Evolutionary conservation across 2,113 vertebrate species (phyloP).

Genomic region (Lota lota): DNA sequence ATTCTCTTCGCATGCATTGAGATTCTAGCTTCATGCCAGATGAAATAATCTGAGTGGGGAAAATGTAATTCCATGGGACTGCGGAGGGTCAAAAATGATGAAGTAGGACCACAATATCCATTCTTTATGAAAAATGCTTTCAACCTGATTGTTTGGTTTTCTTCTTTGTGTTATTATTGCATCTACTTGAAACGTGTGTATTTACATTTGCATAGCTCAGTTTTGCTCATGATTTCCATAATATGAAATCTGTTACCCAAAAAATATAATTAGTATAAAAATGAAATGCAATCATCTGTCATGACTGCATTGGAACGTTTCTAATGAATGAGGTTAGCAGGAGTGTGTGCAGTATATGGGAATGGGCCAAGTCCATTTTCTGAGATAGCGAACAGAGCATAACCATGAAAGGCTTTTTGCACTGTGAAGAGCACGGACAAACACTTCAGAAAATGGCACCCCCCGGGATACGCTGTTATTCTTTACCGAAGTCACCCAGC

Average conservation of each 20-base stretch:
- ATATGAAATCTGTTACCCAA: too few relatives aligned
- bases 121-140: too few relatives aligned
- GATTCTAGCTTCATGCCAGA: too few relatives aligned
- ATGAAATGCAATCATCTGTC: background rate
- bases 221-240: too few relatives aligned
- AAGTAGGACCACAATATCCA: too few relatives aligned
- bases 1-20: too few relatives aligned
- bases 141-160: too few relatives aligned
- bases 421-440: background rate
- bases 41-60: too few relatives aligned
- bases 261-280: too few relatives aligned
- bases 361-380: background rate
- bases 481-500: background rate
- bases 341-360: background rate
- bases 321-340: background rate
- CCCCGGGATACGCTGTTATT: conserved; percentile 1
- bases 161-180: background rate
- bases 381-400: background rate
- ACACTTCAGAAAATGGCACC: background rate
- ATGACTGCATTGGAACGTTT: background rate
- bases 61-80: too few relatives aligned
- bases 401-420: background rate
- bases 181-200: background rate
- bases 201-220: background rate
- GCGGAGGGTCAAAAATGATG: too few relatives aligned